These are phyloP conservation scores for Coluber constrictor DNA, from an alignment of 2,797 vertebrate species.

Conservation along the genomic window DNA sequence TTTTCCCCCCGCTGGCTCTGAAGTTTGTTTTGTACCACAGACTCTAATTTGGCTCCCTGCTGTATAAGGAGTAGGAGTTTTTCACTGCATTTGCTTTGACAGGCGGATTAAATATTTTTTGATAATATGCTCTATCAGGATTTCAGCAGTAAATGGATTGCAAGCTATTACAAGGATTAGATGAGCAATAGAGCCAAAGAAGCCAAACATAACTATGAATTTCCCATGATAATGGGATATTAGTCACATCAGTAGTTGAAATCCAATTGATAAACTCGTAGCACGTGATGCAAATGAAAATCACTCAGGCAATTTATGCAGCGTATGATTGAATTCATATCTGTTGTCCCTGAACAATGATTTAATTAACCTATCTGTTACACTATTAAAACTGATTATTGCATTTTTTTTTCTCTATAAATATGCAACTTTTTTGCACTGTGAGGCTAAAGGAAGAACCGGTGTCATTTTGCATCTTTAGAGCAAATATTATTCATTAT, in stretches of 20 bases:
- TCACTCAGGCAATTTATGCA: background rate
- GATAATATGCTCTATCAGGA: background rate
- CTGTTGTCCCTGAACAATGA: constrained; percentile 2
- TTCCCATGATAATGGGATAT: background rate
- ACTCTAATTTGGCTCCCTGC: background rate
- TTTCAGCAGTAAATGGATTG: background rate
- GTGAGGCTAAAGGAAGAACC: background rate
- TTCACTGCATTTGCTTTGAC: background rate
- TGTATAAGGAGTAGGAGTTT: background rate
- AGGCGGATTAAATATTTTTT: background rate
- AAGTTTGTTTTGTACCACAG: background rate
- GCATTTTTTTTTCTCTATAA: constrained; percentile 36
- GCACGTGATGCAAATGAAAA: background rate
- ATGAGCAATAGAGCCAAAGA: background rate
- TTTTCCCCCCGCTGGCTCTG: background rate
- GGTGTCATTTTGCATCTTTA: background rate
- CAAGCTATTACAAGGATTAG: background rate
- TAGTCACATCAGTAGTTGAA: background rate
- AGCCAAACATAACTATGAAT: background rate
- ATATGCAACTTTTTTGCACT: constrained; percentile 17
- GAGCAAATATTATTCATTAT: constrained; percentile 7
- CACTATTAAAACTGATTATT: background rate
- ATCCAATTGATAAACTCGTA: background rate
- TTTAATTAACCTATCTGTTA: constrained; percentile 13
- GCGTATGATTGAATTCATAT: constrained; percentile 8